Conservation (phyloP, 2,888 invertebrate genomes). For the Agriopis marginaria region DNA sequence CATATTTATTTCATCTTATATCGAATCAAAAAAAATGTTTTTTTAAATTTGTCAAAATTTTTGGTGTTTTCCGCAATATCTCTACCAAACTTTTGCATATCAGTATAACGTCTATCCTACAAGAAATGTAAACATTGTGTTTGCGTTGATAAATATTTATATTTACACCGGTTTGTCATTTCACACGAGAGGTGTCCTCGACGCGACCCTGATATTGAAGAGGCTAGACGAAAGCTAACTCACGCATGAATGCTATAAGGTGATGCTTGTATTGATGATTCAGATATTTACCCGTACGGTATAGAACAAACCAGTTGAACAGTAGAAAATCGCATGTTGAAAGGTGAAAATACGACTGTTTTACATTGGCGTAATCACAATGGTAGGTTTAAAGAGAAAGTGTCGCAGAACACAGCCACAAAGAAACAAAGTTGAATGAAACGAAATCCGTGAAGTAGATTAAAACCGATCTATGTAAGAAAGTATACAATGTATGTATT, state of each 20-base stretch:
- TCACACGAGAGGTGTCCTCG: conserved; percentile 16
- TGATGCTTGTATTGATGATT: conserved; percentile 9
- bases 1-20: neutral
- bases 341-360: conserved; percentile 15
- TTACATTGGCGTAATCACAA: conserved; percentile 8
- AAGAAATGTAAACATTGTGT: conserved; percentile 24
- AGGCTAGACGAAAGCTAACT: conserved; percentile 19
- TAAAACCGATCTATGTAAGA: no score
- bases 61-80: neutral
- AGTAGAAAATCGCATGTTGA: conserved; percentile 8
- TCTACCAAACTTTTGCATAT: neutral
- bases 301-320: neutral
- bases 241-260: conserved; percentile 14
- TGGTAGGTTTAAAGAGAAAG: conserved; percentile 22
- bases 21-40: neutral
- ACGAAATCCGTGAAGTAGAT: neutral
- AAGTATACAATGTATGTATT: no score
- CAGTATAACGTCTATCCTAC: neutral
- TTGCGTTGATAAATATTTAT: conserved; percentile 31
- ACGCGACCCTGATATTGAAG: conserved; percentile 31
- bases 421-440: conserved; percentile 9
- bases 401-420: conserved; percentile 13
- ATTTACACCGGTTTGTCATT: conserved; percentile 26
- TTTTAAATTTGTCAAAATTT: neutral
- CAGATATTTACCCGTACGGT: conserved; percentile 12